Evolutionary conservation across 1,140 invertebrate species (phyloP), one percentile per base, ranked within the genome.

Genomic region (Drosophila busckii): DNA sequence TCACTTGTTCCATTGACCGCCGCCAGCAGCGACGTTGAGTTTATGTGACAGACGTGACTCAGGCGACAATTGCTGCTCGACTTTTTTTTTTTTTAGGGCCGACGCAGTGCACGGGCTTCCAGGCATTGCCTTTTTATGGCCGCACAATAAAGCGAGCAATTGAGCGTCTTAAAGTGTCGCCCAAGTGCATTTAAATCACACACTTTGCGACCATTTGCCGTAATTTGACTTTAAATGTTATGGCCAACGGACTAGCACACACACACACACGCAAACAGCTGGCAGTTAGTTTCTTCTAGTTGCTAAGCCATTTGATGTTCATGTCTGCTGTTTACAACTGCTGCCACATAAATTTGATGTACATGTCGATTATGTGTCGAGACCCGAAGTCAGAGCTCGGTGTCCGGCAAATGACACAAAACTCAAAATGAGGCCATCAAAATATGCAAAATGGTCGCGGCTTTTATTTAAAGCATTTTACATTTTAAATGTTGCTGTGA

Each of bases 161-260:
- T 82, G 76, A 82, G 76, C 75, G 75, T 75, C 75, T 82, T 82
- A 82, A 82, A 82, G 75, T 82, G 75, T 82, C 75, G 69, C 75
- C 65, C 75, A 82, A 82, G 75, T 82, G 75, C 75, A 82, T 82
- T 82, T 82, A 82, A 82, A 82, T 82, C 75, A 82, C 75, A 82
- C 75, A 82, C 75, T 82, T 82, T 82, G 75, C 75, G 75, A 82
- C 75, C 75, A 82, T 82, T 82, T 82, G 75, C 75, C 76, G 76
- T 82, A 82, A 82, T 82, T 82, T 82, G 75, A 82, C 75, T 82
- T 82, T 82, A 82, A 82, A 82, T 82, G 75, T 82, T 82, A 82
- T 82, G 75, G 61, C 69, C 65, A 32, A 49, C 34, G 52, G 16
- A 40, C 26, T n/a, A n/a, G n/a, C n/a, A n/a, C n/a, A n/a, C n/a